Percentiles rank a stretch among this genome's conserved stretches.
Conservation (phyloP, 2,113 vertebrate species). For the Taurulus bubalis region DNA sequence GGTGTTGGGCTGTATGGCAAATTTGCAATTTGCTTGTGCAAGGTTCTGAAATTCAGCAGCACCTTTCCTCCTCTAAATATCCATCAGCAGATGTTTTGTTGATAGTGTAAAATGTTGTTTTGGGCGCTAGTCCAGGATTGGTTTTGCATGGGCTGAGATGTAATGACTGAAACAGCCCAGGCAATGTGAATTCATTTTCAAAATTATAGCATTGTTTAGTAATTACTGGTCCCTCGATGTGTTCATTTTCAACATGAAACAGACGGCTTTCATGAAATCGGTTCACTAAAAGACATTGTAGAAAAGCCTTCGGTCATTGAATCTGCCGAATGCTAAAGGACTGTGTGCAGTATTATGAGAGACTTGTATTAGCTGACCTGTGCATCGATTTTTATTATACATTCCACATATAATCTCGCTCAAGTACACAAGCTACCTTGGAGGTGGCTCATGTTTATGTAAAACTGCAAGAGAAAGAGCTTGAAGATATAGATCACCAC, state of each 20-base stretch:
- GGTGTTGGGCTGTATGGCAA: not conserved
- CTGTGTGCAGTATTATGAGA: not conserved
- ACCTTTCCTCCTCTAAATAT: slow-evolving; percentile 36
- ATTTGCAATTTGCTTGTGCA: slow-evolving; percentile 30
- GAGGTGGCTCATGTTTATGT: not conserved
- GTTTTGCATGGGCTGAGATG: slow-evolving; percentile 41
- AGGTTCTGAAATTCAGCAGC: slow-evolving; percentile 13
- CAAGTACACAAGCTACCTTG: not conserved
- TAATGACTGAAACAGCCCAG: slow-evolving; percentile 44
- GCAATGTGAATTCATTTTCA: slow-evolving; percentile 45
- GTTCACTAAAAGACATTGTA: slow-evolving; percentile 3
- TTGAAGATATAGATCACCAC: not conserved
- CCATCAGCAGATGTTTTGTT: slow-evolving; percentile 54
- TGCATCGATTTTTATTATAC: not conserved
- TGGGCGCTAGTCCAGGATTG: slow-evolving; percentile 48
- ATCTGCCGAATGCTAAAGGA: not conserved
- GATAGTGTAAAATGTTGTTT: slow-evolving; percentile 52
- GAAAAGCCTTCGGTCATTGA: not conserved
- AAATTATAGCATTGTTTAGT: slow-evolving; percentile 55
- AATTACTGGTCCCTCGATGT: slow-evolving; percentile 40
- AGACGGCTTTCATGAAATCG: slow-evolving; percentile 28
- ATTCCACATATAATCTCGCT: not conserved
- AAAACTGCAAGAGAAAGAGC: slow-evolving; percentile 29
- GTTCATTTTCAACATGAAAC: slow-evolving; percentile 36
- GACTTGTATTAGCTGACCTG: not conserved